These are phyloP conservation scores for Drosophila parabipectinata DNA, from an alignment of 1,140 invertebrate genomes.

Conservation along the genomic window DNA sequence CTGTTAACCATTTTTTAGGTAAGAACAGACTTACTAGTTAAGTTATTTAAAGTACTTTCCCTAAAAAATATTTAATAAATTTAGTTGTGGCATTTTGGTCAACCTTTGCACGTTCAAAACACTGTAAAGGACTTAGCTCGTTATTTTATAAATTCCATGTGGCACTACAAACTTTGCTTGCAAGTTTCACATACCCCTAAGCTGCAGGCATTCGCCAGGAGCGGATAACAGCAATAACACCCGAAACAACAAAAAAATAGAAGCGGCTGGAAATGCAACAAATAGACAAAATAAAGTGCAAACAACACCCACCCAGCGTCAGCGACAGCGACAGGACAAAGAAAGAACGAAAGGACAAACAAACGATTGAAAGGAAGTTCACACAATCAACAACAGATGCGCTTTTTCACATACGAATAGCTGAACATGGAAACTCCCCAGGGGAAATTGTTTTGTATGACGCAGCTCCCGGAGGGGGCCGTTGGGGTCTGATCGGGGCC, in stretches of 20 bases:
- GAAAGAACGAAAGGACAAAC: conserved; percentile 53
- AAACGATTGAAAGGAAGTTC: conserved; percentile 81
- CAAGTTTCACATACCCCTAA: conserved; percentile 13
- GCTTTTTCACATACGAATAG: conserved; percentile 81
- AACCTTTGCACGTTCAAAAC: not conserved
- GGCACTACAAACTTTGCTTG: conserved; percentile 15
- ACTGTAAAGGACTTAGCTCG: not conserved
- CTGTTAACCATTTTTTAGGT: no score
- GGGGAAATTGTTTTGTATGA: conserved; percentile 78
- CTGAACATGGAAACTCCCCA: conserved; percentile 79
- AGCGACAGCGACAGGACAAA: not conserved
- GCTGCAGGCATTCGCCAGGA: conserved; percentile 54
- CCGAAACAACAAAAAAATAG: conserved; percentile 43
- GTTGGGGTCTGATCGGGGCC: not conserved
- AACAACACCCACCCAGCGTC: conserved; percentile 49
- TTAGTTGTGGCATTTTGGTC: not conserved
- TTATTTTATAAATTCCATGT: conserved; percentile 1
- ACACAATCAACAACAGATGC: conserved; percentile 81
- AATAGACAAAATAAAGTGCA: conserved; percentile 40
- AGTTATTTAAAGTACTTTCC: no score
- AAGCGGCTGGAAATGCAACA: conserved; percentile 25
- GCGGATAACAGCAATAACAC: conserved; percentile 80
- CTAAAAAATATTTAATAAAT: not conserved
- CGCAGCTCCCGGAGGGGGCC: conserved; percentile 24
- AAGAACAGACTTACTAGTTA: no score